Percentiles rank a stretch among this genome's conserved stretches.
These are phyloP conservation scores for Minunthozetes semirufus DNA, from an alignment of 2,888 invertebrate species.

Conservation along the genomic window DNA sequence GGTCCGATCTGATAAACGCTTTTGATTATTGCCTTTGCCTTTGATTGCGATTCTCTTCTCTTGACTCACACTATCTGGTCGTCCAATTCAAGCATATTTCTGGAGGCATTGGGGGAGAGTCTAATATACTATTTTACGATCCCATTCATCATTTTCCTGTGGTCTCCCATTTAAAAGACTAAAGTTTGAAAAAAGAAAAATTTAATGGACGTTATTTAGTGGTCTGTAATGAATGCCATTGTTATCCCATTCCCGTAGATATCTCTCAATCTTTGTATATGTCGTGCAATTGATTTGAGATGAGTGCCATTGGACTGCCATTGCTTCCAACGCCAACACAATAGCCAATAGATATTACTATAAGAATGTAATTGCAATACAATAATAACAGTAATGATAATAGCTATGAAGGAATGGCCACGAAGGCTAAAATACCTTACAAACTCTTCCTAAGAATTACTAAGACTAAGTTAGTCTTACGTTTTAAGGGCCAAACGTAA, in stretches of 20 bases:
- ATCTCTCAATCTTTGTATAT: constrained; percentile 20
- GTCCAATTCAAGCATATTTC: neutral
- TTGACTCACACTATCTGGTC: neutral
- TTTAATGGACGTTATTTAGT: constrained; percentile 23
- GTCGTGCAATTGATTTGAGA: constrained; percentile 31
- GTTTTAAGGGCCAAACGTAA: too few relatives aligned
- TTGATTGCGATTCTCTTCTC: constrained; percentile 16
- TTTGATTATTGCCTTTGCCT: constrained; percentile 28
- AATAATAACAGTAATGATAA: neutral
- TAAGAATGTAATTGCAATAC: constrained; percentile 9
- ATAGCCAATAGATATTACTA: neutral
- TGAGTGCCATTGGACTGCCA: constrained; percentile 1
- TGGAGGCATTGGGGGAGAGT: constrained; percentile 27
- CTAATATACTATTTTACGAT: constrained; percentile 28
- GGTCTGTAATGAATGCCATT: constrained; percentile 17
- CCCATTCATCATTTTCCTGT: constrained; percentile 24
- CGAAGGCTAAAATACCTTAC: too few relatives aligned
- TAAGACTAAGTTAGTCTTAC: too few relatives aligned
- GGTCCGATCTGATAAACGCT: constrained; percentile 27
- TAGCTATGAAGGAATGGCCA: too few relatives aligned
- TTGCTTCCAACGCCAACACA: constrained; percentile 12
- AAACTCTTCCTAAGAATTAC: too few relatives aligned
- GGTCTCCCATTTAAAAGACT: neutral
- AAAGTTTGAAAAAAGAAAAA: constrained; percentile 1
- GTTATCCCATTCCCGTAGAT: constrained; percentile 7